These are phyloP conservation scores for Donacobius atricapilla DNA, from an alignment of 2,113 vertebrate genomes.

Conservation along the genomic window DNA sequence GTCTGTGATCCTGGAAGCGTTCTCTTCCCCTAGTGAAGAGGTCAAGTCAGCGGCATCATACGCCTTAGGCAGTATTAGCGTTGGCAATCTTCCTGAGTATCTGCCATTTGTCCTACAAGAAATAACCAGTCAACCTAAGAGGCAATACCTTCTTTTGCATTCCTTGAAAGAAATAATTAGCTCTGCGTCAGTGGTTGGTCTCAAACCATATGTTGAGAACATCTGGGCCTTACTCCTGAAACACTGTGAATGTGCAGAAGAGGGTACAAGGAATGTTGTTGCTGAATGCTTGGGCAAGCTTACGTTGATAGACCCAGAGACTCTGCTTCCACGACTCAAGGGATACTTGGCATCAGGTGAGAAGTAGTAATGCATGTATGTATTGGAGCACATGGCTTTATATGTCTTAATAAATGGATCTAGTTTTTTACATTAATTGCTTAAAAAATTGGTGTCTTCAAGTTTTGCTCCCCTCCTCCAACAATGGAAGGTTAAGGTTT, in stretches of 20 bases:
- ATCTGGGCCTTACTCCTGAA: constrained; percentile 95
- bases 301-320: constrained; percentile 95
- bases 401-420: background rate
- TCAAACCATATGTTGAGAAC: constrained; percentile 95
- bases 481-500: background rate
- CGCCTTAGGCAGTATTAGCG: constrained; percentile 94
- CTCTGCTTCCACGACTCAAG: constrained; percentile 92
- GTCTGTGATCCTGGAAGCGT: constrained; percentile 95
- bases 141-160: constrained; percentile 96
- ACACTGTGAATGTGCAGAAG: constrained; percentile 97
- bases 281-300: constrained; percentile 97
- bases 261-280: constrained; percentile 96
- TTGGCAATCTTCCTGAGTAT: constrained; percentile 97
- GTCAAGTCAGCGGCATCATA: constrained; percentile 97
- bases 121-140: constrained; percentile 94
- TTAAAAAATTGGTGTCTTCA: background rate
- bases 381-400: background rate
- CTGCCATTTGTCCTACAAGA: constrained; percentile 98
- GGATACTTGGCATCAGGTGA: constrained; percentile 94
- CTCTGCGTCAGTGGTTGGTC: constrained; percentile 89
- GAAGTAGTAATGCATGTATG: background rate
- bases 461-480: background rate
- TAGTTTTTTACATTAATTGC: background rate
- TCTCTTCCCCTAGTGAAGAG: constrained; percentile 97
- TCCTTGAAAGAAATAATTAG: constrained; percentile 99